A percentile compares a stretch with the other conserved stretches of the same genome.
Conservation (phyloP, 2,888 invertebrate species). For the Drosophila neonasuta region DNA sequence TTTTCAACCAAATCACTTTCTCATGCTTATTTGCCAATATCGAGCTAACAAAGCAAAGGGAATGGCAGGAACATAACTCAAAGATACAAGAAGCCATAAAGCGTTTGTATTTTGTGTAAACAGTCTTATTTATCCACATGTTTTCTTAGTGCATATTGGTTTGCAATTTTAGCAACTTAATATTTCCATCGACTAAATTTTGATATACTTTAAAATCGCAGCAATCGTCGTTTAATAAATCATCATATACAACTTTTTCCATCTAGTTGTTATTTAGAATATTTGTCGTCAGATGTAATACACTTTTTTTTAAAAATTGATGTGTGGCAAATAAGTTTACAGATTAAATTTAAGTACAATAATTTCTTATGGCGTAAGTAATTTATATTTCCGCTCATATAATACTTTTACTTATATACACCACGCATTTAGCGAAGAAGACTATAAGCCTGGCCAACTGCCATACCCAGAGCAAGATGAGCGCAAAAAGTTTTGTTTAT, state of each 20-base stretch:
- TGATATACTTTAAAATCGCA: neutral
- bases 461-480: slow-evolving; percentile 48
- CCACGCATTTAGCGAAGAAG: slow-evolving; percentile 1
- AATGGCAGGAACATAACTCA: neutral
- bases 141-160: no score
- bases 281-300: no score
- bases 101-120: neutral
- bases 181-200: neutral
- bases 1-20: slow-evolving; percentile 34
- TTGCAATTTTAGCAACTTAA: no score
- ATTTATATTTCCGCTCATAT: neutral
- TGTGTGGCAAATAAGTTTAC: neutral
- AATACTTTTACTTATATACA: neutral
- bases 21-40: slow-evolving; percentile 19
- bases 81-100: neutral
- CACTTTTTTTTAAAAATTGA: neutral
- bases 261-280: neutral
- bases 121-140: neutral
- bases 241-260: neutral
- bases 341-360: neutral
- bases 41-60: neutral
- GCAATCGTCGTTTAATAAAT: neutral
- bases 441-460: slow-evolving; percentile 56
- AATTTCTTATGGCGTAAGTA: neutral
- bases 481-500: slow-evolving; percentile 52